Evolutionary conservation across 1,140 invertebrate genomes (phyloP).

Genomic region (Diorhabda carinulata): DNA sequence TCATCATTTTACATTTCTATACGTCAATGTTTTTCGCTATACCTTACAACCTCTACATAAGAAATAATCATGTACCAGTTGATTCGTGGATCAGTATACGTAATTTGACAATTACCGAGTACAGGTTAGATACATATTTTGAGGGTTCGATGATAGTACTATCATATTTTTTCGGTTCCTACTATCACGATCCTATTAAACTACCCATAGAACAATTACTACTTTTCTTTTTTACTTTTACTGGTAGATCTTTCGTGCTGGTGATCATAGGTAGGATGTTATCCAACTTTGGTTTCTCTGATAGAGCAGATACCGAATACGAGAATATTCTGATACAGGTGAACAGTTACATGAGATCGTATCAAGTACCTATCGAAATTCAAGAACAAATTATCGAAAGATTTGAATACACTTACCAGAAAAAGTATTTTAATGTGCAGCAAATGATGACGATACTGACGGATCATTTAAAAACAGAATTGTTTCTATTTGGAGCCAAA

Average conservation of each 20-base stretch:
- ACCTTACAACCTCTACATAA: background rate
- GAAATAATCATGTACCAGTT: background rate
- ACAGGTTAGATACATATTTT: background rate
- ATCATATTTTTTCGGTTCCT: background rate
- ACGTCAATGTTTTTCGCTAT: background rate
- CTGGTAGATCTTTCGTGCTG: background rate
- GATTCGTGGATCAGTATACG: background rate
- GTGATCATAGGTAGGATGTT: background rate
- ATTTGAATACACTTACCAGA: background rate
- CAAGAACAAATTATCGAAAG: background rate
- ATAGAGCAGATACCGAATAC: background rate
- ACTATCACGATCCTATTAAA: background rate
- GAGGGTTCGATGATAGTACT: background rate
- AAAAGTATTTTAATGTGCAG: background rate
- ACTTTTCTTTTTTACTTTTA: background rate
- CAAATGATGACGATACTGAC: background rate
- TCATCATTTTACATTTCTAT: background rate
- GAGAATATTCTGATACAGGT: background rate
- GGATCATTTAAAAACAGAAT: background rate
- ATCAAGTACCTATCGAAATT: background rate
- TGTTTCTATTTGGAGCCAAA: background rate
- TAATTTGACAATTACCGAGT: background rate
- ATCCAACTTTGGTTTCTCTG: background rate
- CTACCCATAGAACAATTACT: background rate
- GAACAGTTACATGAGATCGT: background rate